Evolutionary conservation across 2,113 vertebrate genomes (phyloP).

Genomic region (Seriola aureovittata): DNA sequence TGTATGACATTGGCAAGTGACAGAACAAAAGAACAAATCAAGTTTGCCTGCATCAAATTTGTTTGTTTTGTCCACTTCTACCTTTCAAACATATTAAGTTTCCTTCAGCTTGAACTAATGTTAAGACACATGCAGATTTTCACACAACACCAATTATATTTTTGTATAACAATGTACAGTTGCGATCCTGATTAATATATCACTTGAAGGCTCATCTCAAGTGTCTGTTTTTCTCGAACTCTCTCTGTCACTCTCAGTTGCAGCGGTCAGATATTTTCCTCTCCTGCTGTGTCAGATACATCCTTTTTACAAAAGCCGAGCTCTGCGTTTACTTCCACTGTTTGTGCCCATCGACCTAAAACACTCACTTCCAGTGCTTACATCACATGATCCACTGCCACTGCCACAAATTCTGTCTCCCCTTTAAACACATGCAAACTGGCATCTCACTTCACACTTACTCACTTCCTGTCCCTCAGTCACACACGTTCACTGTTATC

Average conservation of each 20-base stretch:
- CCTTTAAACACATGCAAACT: constrained; percentile 10
- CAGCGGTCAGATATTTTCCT: neutral
- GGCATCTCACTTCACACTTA: constrained; percentile 39
- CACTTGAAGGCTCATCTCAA: too few relatives aligned
- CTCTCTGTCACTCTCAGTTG: neutral
- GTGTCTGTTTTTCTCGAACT: neutral
- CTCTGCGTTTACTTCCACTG: neutral
- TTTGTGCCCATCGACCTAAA: neutral
- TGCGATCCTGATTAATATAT: too few relatives aligned
- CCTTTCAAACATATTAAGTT: neutral
- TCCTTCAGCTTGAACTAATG: too few relatives aligned
- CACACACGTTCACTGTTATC: constrained; percentile 19
- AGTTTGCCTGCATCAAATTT: neutral
- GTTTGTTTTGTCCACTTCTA: neutral
- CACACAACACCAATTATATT: too few relatives aligned
- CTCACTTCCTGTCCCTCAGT: constrained; percentile 56
- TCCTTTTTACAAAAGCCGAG: neutral
- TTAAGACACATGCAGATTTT: too few relatives aligned
- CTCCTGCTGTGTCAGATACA: neutral
- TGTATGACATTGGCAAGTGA: neutral
- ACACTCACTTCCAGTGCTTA: constrained; percentile 22
- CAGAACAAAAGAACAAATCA: constrained; percentile 14
- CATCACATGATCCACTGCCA: constrained; percentile 24
- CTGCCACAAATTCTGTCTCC: constrained; percentile 3
- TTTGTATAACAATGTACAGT: too few relatives aligned